Evolutionary conservation across 1,140 invertebrate genomes (phyloP).

Genomic region (Drosophila nigromelanica): DNA sequence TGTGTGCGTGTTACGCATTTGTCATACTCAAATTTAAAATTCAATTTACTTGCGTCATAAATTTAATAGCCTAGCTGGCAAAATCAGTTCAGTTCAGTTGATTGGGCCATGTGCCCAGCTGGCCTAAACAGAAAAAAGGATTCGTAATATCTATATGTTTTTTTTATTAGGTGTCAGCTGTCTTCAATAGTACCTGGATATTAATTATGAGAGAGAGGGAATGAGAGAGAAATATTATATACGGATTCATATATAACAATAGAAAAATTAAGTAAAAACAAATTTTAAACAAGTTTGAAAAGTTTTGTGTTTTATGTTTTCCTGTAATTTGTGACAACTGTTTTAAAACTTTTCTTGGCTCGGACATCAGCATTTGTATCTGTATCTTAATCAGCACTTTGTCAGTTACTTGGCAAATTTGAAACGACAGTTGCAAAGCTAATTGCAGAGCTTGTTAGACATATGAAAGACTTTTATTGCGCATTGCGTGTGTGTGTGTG

Average conservation of each 20-base stretch:
- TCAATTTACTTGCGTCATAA: constrained; percentile 83
- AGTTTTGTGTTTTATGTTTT: background rate
- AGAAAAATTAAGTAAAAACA: too few relatives aligned
- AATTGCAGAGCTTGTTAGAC: constrained; percentile 76
- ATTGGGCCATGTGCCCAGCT: constrained; percentile 43
- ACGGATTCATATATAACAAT: background rate
- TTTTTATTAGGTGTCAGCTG: constrained; percentile 2
- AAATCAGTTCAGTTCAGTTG: constrained; percentile 49
- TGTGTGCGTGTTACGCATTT: constrained; percentile 65
- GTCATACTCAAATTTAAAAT: constrained; percentile 83
- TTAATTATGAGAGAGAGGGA: background rate
- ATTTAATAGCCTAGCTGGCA: constrained; percentile 67
- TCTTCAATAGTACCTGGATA: background rate
- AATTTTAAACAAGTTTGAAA: too few relatives aligned
- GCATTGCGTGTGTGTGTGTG: background rate
- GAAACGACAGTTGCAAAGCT: constrained; percentile 46
- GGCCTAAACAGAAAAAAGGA: constrained; percentile 1
- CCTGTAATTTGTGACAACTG: background rate
- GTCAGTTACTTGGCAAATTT: constrained; percentile 41
- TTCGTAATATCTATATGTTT: constrained; percentile 16
- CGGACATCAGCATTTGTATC: constrained; percentile 8
- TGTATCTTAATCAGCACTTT: constrained; percentile 1
- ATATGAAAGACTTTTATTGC: constrained; percentile 61
- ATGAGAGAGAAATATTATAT: background rate
- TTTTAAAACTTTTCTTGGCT: background rate